Evolutionary conservation across 30 jellyfish, hydroid and myxozoan genomes (phyloP).

Genomic region (Clytia hemisphaerica): DNA sequence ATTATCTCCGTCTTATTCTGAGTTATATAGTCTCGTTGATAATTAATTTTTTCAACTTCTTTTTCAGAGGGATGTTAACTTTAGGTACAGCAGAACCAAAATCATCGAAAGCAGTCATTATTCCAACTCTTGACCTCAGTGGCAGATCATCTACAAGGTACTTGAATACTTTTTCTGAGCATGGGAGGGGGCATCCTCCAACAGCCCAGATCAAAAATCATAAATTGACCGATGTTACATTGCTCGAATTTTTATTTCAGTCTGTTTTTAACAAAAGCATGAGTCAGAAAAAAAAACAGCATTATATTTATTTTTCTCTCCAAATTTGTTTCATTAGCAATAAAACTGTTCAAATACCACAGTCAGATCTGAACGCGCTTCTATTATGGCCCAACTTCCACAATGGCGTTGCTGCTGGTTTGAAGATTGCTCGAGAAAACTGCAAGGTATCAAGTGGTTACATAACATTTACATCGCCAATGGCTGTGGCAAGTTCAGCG

Average conservation of each 20-base stretch:
- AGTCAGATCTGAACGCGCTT: slow-evolving; percentile 57
- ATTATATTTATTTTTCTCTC: background rate
- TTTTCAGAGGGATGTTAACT: slow-evolving; percentile 75
- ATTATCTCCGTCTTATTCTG: no score
- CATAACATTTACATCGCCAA: slow-evolving; percentile 1
- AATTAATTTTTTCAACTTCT: background rate
- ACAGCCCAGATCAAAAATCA: no score
- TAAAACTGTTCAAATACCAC: slow-evolving; percentile 46
- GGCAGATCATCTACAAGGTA: slow-evolving; percentile 79
- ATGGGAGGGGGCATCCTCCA: no score
- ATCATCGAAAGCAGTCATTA: slow-evolving; percentile 58
- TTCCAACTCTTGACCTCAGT: slow-evolving; percentile 80
- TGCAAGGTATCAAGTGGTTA: background rate
- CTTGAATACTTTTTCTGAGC: background rate
- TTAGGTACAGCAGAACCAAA: slow-evolving; percentile 64
- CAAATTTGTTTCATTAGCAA: slow-evolving; percentile 22
- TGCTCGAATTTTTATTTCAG: no score
- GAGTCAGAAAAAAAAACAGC: background rate
- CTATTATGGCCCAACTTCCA: slow-evolving; percentile 89
- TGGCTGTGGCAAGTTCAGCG: no score
- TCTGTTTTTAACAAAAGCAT: no score
- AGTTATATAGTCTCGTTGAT: no score
- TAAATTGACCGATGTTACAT: no score
- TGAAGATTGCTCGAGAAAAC: slow-evolving; percentile 34
- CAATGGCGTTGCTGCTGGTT: slow-evolving; percentile 99